Evolutionary conservation across 2,113 vertebrate genomes (phyloP).

Genomic region (Hyla sarda): DNA sequence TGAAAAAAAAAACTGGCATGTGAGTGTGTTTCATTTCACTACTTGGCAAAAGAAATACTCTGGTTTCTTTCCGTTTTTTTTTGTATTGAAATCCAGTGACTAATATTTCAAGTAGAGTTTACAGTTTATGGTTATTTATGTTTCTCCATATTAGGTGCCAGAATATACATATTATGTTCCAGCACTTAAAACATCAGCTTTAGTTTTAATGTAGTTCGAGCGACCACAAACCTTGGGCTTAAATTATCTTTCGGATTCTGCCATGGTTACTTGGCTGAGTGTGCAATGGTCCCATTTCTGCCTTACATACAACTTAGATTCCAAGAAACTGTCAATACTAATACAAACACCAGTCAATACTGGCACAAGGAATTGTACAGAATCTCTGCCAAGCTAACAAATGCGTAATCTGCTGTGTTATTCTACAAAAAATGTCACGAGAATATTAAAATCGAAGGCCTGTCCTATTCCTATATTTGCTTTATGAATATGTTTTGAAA

Average conservation of each 20-base stretch:
- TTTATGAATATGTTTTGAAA: not conserved
- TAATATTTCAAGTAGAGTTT: not conserved
- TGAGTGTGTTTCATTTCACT: not conserved
- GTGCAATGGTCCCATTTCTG: not conserved
- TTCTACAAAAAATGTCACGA: not conserved
- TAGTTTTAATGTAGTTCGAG: not conserved
- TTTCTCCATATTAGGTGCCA: not conserved
- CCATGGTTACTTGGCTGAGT: not conserved
- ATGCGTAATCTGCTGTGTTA: not conserved
- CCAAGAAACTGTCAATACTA: conserved; percentile 31
- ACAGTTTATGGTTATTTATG: not conserved
- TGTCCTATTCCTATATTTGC: not conserved
- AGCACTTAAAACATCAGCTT: not conserved
- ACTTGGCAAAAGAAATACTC: not conserved
- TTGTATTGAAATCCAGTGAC: not conserved
- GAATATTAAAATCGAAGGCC: not conserved
- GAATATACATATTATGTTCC: not conserved
- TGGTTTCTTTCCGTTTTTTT: not conserved
- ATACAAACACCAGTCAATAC: conserved; percentile 32
- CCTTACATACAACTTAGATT: not conserved
- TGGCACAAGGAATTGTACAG: not conserved
- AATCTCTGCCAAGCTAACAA: conserved; percentile 1
- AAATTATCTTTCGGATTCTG: not conserved
- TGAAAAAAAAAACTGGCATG: not conserved
- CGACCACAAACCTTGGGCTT: not conserved